Conservation (phyloP, 2,797 vertebrate species). For the Periophthalmus magnuspinnatus region DNA sequence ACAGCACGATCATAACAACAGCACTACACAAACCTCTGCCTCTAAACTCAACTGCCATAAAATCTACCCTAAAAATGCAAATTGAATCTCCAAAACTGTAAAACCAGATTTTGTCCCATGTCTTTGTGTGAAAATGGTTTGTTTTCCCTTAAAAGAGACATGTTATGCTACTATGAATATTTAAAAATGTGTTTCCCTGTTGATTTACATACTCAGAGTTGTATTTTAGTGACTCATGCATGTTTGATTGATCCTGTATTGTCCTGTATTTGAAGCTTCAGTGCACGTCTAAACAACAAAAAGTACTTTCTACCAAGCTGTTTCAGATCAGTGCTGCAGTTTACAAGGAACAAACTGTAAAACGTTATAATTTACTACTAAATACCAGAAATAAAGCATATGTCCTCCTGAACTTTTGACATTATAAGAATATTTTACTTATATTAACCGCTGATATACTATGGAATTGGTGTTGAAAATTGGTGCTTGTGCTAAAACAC, state of each 20-base stretch:
- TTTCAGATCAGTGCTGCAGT: no score
- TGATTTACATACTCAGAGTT: not conserved
- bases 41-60: not conserved
- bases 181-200: not conserved
- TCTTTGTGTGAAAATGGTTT: not conserved
- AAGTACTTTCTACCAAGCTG: no score
- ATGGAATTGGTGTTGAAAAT: no score
- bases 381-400: no score
- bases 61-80: not conserved
- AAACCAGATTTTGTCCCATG: not conserved
- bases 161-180: no score
- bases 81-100: not conserved
- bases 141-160: not conserved
- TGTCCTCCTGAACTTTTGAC: no score
- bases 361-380: no score
- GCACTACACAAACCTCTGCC: not conserved
- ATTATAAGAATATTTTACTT: no score
- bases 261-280: not conserved
- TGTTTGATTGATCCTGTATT: not conserved
- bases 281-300: not conserved
- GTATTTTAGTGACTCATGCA: not conserved
- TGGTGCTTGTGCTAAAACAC: no score
- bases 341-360: no score
- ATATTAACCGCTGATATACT: no score
- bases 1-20: conserved; percentile 49